Evolutionary conservation across 1,140 invertebrate genomes (phyloP).

Genomic region (Trichonephila inaurata): DNA sequence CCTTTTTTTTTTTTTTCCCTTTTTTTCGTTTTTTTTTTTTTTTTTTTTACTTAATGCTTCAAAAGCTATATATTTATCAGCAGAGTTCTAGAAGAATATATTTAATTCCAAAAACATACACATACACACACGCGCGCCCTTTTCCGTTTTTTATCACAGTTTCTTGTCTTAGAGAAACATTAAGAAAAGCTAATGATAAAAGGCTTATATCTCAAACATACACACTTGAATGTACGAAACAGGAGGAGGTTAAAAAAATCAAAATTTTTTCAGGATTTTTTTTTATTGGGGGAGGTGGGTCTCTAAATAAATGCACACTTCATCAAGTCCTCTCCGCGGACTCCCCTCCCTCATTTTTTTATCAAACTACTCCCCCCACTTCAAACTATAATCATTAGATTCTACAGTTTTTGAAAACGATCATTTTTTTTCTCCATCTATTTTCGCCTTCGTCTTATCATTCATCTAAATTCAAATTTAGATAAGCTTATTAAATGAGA

Average conservation of each 20-base stretch:
- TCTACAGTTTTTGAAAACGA: conserved; percentile 72
- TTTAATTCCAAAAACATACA: conserved; percentile 76
- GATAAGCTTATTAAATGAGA: conserved; percentile 76
- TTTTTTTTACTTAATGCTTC: conserved; percentile 61
- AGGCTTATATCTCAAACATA: conserved; percentile 56
- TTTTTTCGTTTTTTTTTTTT: conserved; percentile 49
- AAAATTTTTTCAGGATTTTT: conserved; percentile 4
- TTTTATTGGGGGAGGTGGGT: conserved; percentile 15
- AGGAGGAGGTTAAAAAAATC: neutral
- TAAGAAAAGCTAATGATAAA: conserved; percentile 76
- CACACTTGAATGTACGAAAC: conserved; percentile 41
- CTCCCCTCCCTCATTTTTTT: conserved; percentile 11
- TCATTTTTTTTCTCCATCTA: conserved; percentile 41
- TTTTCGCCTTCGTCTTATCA: conserved; percentile 53
- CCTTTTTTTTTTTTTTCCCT: neutral
- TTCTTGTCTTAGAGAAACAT: conserved; percentile 60
- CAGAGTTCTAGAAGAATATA: conserved; percentile 50
- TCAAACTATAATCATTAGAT: conserved; percentile 76
- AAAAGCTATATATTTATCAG: conserved; percentile 60
- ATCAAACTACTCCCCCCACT: conserved; percentile 62
- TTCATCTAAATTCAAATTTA: conserved; percentile 77
- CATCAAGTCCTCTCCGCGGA: conserved; percentile 45
- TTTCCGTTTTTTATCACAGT: conserved; percentile 45
- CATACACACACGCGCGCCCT: neutral
- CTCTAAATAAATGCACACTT: conserved; percentile 72